Evolutionary conservation across 2,797 vertebrate genomes (phyloP).

Genomic region (Avahi laniger): DNA sequence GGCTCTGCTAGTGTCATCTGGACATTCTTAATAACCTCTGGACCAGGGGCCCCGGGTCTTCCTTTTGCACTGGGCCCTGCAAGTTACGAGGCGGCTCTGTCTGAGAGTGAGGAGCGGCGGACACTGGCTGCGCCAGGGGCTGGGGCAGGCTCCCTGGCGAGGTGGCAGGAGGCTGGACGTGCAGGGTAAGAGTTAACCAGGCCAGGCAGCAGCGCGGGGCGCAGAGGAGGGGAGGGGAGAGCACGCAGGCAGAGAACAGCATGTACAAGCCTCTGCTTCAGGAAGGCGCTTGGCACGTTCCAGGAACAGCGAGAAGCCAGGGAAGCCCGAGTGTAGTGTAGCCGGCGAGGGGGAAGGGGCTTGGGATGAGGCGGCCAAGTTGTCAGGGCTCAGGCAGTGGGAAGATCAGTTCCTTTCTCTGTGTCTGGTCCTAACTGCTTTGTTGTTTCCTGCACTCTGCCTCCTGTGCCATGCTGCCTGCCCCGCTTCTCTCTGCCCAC

Average conservation of each 20-base stretch:
- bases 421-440: neutral
- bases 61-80: neutral
- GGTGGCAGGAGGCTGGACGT: neutral
- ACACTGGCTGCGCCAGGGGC: neutral
- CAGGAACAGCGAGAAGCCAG: constrained; percentile 61
- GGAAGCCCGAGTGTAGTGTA: constrained; percentile 45
- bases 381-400: neutral
- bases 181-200: constrained; percentile 63
- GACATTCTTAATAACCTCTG: neutral
- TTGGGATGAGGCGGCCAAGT: neutral
- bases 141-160: neutral
- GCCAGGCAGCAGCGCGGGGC: neutral
- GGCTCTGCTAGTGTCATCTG: neutral
- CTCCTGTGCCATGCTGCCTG: neutral
- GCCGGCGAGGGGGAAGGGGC: constrained; percentile 51
- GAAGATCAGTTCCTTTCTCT: neutral
- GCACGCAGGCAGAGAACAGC: constrained; percentile 63
- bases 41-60: neutral
- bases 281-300: constrained; percentile 76
- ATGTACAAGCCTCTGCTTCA: constrained; percentile 63
- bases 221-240: neutral
- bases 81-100: neutral
- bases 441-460: neutral
- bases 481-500: neutral
- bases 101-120: neutral